Percentiles rank a stretch among this genome's conserved stretches.
These are phyloP conservation scores for Styela clava DNA, from an alignment of 23 tunicate genomes.

Conservation along the genomic window DNA sequence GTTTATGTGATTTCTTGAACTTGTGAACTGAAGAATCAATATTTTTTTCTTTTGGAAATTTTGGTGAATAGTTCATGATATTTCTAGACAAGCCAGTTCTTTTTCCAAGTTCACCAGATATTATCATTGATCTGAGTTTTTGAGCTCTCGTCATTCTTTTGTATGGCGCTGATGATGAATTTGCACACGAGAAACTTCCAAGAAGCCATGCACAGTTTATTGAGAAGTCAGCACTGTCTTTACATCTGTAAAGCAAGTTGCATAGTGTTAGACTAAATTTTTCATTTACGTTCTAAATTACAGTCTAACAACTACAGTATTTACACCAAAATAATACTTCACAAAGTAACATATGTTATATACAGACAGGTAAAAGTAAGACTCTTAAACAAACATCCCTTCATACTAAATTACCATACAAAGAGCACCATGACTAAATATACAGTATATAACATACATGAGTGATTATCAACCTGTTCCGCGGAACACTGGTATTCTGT, in stretches of 20 bases:
- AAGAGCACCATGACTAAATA: too few relatives aligned
- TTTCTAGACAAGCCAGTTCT: conserved; percentile 25
- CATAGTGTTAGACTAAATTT: too few relatives aligned
- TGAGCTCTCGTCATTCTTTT: conserved; percentile 78
- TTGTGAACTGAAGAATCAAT: conserved; percentile 40
- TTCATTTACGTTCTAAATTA: too few relatives aligned
- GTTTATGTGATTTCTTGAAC: conserved; percentile 61
- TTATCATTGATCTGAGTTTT: conserved; percentile 64
- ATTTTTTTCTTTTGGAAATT: background rate
- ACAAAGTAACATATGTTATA: too few relatives aligned
- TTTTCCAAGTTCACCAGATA: conserved; percentile 63
- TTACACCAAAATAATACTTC: too few relatives aligned
- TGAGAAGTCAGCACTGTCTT: conserved; percentile 93
- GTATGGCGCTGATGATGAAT: conserved; percentile 20
- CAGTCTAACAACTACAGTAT: too few relatives aligned
- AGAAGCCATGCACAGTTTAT: conserved; percentile 95
- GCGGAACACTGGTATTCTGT: too few relatives aligned
- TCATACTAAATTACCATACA: too few relatives aligned
- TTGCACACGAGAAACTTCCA: conserved; percentile 59
- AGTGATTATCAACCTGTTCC: too few relatives aligned
- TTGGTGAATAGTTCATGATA: background rate
- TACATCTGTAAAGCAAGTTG: conserved; percentile 84
- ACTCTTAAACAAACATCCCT: too few relatives aligned
- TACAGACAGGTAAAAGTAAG: too few relatives aligned
- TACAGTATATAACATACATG: too few relatives aligned